Base-by-base conservation (phyloP, 2,888 invertebrate species). In the Macrostomum cliftonense region DNA sequence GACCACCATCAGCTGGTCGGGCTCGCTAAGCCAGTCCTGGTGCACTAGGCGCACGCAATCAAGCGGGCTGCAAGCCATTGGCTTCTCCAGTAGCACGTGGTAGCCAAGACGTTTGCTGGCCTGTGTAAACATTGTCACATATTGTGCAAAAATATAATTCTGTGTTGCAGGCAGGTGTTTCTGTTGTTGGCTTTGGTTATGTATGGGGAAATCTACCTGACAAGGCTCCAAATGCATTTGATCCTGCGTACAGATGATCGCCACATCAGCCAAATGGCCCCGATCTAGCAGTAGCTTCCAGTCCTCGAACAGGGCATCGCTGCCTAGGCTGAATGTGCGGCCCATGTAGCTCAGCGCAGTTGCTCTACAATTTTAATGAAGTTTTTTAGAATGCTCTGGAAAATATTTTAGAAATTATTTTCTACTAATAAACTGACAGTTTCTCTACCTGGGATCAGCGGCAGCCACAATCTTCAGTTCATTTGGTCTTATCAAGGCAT, bases 41-140 rank as follows among this genome's bases (percentile, higher is more conserved):
- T 28, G 28, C 28, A 28, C 28, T 7, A 28, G 28, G 28, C 28
- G 28, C 4, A 9, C 28, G 28, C 28, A 28, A 9, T 28, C 28
- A 4, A 28, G 28, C 28, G 28, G 28, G 28, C 58, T 58, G 56
- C 67, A 67, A 14, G 72, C 69, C 71, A 73, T 71, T 4, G 73
- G 73, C 57, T 73, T 73, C 54, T 73, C 72, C 53, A 73, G 57
- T 12, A 72, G 57, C 42, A 73, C 68, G 52, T 72, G 62, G 52
- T 72, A 72, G n/a, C 71, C 71, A 7, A 28, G 9, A 9, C 28
- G 28, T 28, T 28, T 28, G 28, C 28, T 7, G 28, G 28, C 28
- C 28, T 28, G 28, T n/a, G n/a, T n/a, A n/a, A n/a, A n/a, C 28
- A 28, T 7, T 28, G 28, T 9, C 5, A 28, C 9, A 28, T 28